A percentile compares a stretch with the other conserved stretches of the same genome.
These are phyloP conservation scores for Neoaliturus tenellus DNA, from an alignment of 2,888 invertebrate species.

Conservation along the genomic window DNA sequence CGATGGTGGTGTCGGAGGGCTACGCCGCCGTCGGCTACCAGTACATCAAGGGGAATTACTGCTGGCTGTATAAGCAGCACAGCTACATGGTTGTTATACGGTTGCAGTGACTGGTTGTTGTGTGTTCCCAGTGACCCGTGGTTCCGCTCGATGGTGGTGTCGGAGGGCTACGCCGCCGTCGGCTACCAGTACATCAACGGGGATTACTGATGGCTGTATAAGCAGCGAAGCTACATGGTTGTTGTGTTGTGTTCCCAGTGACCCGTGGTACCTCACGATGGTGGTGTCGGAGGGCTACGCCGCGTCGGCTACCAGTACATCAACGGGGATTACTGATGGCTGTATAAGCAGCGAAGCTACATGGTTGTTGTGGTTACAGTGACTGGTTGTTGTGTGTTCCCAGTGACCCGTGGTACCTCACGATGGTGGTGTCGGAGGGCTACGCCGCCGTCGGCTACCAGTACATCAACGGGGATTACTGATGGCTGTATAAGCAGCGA, in stretches of 20 bases:
- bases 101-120: constrained; percentile 81
- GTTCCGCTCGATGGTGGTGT: constrained; percentile 92
- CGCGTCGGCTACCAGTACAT: constrained; percentile 94
- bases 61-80: constrained; percentile 93
- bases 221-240: constrained; percentile 81
- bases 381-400: constrained; percentile 90
- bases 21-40: constrained; percentile 93
- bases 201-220: constrained; percentile 96
- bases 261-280: constrained; percentile 92
- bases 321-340: constrained; percentile 97
- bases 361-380: too few relatives aligned
- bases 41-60: constrained; percentile 95
- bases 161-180: constrained; percentile 91
- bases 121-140: constrained; percentile 83
- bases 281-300: constrained; percentile 93
- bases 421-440: constrained; percentile 95
- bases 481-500: constrained; percentile 93
- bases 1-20: constrained; percentile 93
- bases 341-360: constrained; percentile 86
- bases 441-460: constrained; percentile 91
- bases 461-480: constrained; percentile 95
- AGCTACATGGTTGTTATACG: constrained; percentile 86
- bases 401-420: constrained; percentile 91
- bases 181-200: constrained; percentile 96
- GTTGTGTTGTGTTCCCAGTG: constrained; percentile 80